phyloP scores from a whole-genome alignment of 2,797 vertebrate genomes.

The Pseudomugil gertrudae region DNA sequence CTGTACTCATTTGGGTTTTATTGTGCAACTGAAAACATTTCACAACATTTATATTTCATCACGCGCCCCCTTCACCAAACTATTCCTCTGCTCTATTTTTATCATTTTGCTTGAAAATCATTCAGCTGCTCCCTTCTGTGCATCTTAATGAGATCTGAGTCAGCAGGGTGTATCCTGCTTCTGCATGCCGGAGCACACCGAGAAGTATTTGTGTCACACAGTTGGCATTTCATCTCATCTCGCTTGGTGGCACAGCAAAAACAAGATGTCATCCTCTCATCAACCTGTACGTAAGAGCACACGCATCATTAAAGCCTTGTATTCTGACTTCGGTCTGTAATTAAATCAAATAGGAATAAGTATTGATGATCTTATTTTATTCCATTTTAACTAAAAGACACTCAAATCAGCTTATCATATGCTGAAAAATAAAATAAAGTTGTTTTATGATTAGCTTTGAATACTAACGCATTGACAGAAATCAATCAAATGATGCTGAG shows the following conservation, averaged over 20 bases:
- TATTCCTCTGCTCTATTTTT: constrained; percentile 53
- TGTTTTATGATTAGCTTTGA: constrained; percentile 1
- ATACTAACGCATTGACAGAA: neutral
- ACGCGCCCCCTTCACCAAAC: neutral
- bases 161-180: constrained; percentile 59
- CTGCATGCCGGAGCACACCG: constrained; percentile 20
- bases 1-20: constrained; percentile 12
- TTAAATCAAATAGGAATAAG: constrained; percentile 17
- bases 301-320: constrained; percentile 23
- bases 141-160: constrained; percentile 67
- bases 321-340: constrained; percentile 10
- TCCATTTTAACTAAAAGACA: constrained; percentile 2
- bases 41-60: constrained; percentile 46
- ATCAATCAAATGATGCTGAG: constrained; percentile 3
- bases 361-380: constrained; percentile 33
- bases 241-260: constrained; percentile 11
- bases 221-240: constrained; percentile 38
- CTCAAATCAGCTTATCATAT: neutral
- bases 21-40: constrained; percentile 41
- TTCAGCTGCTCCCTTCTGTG: constrained; percentile 49
- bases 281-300: constrained; percentile 8
- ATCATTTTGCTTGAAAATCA: constrained; percentile 49
- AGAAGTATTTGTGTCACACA: constrained; percentile 60
- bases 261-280: constrained; percentile 20
- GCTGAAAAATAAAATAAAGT: neutral